A percentile compares a stretch with the other conserved stretches of the same genome.
These are phyloP conservation scores for Kuschelorhynchus macadamiae DNA, from an alignment of 2,888 invertebrate genomes.

Conservation along the genomic window DNA sequence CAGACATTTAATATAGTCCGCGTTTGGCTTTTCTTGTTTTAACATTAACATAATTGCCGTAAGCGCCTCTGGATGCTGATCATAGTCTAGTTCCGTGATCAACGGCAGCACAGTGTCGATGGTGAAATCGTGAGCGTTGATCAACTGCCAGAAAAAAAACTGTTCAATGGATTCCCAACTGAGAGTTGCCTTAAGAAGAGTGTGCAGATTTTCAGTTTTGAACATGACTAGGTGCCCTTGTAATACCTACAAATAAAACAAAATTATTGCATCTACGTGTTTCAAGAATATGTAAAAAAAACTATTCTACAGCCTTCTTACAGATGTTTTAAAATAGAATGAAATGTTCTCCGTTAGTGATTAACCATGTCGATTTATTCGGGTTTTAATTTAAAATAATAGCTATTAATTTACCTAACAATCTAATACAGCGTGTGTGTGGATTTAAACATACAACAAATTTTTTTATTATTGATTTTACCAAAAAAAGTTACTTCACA, in stretches of 20 bases:
- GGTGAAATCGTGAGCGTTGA: conserved; percentile 93
- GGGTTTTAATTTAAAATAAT: too few relatives aligned
- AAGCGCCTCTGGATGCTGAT: conserved; percentile 92
- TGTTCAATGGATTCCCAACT: conserved; percentile 98
- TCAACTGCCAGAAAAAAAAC: conserved; percentile 96
- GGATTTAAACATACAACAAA: too few relatives aligned
- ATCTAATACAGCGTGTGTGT: background rate
- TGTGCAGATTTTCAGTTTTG: conserved; percentile 82
- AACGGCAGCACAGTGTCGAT: conserved; percentile 90
- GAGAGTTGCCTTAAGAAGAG: conserved; percentile 85
- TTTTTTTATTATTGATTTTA: too few relatives aligned
- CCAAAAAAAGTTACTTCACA: too few relatives aligned
- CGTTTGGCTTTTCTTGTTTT: conserved; percentile 91
- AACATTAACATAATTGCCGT: conserved; percentile 91
- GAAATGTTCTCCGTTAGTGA: too few relatives aligned
- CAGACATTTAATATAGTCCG: conserved; percentile 87
- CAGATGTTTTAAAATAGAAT: too few relatives aligned
- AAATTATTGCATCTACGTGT: background rate
- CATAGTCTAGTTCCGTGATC: conserved; percentile 83
- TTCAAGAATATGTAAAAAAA: too few relatives aligned
- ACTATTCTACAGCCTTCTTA: too few relatives aligned
- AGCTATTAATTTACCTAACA: too few relatives aligned
- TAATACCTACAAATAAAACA: conserved; percentile 69
- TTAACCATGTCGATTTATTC: too few relatives aligned
- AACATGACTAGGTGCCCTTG: conserved; percentile 86